Base-by-base conservation (phyloP, 2,797 vertebrate genomes). In the Furcifer pardalis region DNA sequence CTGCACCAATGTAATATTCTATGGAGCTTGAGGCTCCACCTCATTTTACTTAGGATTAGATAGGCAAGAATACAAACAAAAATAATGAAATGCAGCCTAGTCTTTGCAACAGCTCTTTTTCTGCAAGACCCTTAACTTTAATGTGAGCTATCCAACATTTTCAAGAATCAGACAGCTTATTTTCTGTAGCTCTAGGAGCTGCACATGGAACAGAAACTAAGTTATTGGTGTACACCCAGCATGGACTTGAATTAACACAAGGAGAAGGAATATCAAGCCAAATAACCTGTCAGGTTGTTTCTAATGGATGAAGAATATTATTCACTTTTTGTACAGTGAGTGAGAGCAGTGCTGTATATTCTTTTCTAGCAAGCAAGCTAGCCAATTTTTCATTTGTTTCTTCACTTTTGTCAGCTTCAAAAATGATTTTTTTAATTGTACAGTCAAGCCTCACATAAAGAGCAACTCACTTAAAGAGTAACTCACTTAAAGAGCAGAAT, bases 291-390 rank as follows among this genome's bases (percentile, higher is more conserved):
- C 15, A 82, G 42, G 10, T 60, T 60, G 21, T 52, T 75, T 62
- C 42, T 52, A 75, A 75, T 49, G 4, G 32, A 75, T 82, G 60
- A 52, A 8, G 13, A 75, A 82, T 82, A 75, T 74, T 73, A 27
- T n/a, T 8, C 60, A 75, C 6, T 65, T 82, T 65, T 82, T 25
- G 30, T 37, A 75, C 49, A 63, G 42, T 49, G 10, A 44, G 52
- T 35, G 59, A 75, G 25, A 49, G 15, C n/a, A 49, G 13, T 65
- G n/a, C 5, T 82, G 30, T 35, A 15, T n/a, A 35, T 37, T 59
- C 8, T 21, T 77, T 37, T 37, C 35, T 37, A 37, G 25, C 5
- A 46, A 73, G 44, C 42, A 73, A 73, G 7, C 71, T 12, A 73
- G 25, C 71, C 25, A 46, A 17, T 73, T 73, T 44, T 73, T 73